These are phyloP conservation scores for Petaurus breviceps DNA, from an alignment of 2,113 vertebrate genomes.

Conservation along the genomic window DNA sequence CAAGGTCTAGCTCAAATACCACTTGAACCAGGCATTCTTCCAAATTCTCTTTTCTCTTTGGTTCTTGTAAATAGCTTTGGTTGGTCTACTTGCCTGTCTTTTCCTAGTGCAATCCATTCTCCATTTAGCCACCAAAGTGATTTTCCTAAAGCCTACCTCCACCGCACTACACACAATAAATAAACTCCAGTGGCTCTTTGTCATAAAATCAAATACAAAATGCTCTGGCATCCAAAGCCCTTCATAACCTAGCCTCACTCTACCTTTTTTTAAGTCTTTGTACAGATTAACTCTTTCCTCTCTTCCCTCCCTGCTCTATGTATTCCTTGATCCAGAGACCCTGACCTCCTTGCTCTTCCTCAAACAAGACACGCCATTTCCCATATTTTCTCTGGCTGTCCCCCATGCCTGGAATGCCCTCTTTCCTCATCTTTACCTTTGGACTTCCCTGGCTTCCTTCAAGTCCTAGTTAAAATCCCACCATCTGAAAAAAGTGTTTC, in stretches of 20 bases:
- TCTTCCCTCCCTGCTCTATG: not conserved
- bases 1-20: not conserved
- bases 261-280: constrained; percentile 7
- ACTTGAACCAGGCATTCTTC: not conserved
- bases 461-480: no score
- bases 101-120: not conserved
- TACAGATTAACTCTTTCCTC: not conserved
- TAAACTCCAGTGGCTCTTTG: not conserved
- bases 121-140: not conserved
- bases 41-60: not conserved
- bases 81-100: constrained; percentile 1
- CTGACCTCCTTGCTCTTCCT: not conserved
- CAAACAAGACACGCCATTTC: not conserved
- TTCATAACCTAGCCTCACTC: not conserved
- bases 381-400: not conserved
- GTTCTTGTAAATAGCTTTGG: not conserved
- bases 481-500: not conserved
- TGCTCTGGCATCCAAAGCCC: constrained; percentile 2
- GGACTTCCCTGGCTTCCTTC: not conserved
- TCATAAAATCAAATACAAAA: not conserved
- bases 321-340: not conserved
- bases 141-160: not conserved
- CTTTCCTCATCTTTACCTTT: not conserved
- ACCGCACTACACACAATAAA: not conserved
- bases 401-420: not conserved